phyloP scores from a whole-genome alignment of 2,113 vertebrate genomes.

The Nothobranchius kuhntae region DNA sequence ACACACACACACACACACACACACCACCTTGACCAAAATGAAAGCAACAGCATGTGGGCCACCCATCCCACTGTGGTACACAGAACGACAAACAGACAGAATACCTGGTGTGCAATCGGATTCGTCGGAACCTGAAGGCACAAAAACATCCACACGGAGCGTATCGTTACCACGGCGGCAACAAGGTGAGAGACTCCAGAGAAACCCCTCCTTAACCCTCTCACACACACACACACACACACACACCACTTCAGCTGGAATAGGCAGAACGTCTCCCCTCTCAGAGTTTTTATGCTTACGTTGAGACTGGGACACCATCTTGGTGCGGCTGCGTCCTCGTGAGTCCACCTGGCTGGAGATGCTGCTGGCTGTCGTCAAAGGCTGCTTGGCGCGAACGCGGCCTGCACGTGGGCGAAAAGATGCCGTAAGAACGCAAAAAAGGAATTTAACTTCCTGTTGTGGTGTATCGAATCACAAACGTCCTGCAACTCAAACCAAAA shows the following conservation, averaged over 20 bases:
- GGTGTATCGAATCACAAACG: constrained; percentile 1
- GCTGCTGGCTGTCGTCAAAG: constrained; percentile 81
- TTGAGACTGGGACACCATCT: constrained; percentile 97
- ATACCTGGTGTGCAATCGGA: constrained; percentile 99
- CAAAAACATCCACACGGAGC: constrained; percentile 79
- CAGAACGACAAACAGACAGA: constrained; percentile 57
- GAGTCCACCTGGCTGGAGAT: constrained; percentile 88
- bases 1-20: constrained; percentile 11
- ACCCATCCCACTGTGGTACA: constrained; percentile 67
- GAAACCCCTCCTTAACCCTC: constrained; percentile 6
- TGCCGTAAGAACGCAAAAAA: constrained; percentile 1
- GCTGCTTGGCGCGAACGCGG: constrained; percentile 87
- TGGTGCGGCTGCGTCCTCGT: constrained; percentile 90
- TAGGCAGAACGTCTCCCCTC: no score
- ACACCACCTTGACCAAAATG: constrained; percentile 65
- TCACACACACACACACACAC: background rate
- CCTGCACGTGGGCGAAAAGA: constrained; percentile 68
- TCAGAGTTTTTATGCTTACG: constrained; percentile 80
- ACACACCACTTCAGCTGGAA: constrained; percentile 6
- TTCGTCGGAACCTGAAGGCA: constrained; percentile 96
- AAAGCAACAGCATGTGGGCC: constrained; percentile 62
- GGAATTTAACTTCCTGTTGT: background rate
- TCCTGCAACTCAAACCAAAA: constrained; percentile 29
- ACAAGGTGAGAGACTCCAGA: constrained; percentile 53
- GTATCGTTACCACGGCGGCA: constrained; percentile 66